A percentile compares a stretch with the other conserved stretches of the same genome.
These are phyloP conservation scores for Pteria penguin DNA, from an alignment of 2,888 invertebrate genomes.

Conservation along the genomic window DNA sequence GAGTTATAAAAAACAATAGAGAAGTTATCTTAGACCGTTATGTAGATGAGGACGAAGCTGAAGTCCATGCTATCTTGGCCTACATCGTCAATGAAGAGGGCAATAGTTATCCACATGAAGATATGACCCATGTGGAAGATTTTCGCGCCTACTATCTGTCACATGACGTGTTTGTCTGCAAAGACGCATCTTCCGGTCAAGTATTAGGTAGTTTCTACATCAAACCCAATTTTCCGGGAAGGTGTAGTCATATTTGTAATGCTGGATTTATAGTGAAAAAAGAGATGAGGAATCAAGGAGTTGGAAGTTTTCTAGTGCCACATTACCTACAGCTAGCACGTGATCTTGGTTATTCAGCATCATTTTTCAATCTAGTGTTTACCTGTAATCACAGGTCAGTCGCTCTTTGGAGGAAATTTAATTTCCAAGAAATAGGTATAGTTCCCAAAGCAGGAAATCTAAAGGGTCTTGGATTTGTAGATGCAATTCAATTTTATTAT, in stretches of 20 bases:
- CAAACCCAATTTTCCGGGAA: conserved; percentile 66
- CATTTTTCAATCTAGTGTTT: conserved; percentile 63
- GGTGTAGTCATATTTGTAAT: conserved; percentile 63
- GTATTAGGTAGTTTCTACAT: conserved; percentile 61
- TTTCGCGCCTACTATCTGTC: conserved; percentile 58
- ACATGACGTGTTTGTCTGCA: conserved; percentile 59
- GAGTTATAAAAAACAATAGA: conserved; percentile 41
- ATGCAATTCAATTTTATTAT: conserved; percentile 62
- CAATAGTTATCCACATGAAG: conserved; percentile 57
- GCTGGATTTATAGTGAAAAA: conserved; percentile 58
- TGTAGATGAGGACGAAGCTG: conserved; percentile 44
- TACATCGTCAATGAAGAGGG: conserved; percentile 57
- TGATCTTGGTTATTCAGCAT: conserved; percentile 61
- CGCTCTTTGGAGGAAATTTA: conserved; percentile 54
- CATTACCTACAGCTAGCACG: conserved; percentile 54
- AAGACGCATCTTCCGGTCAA: conserved; percentile 38
- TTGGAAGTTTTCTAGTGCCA: conserved; percentile 54
- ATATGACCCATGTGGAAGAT: conserved; percentile 51
- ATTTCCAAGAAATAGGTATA: conserved; percentile 56
- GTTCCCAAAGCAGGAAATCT: conserved; percentile 65
- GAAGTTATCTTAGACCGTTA: conserved; percentile 46
- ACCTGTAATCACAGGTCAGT: conserved; percentile 54
- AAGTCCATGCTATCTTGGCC: conserved; percentile 51
- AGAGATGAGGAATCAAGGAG: conserved; percentile 48
- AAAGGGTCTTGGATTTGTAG: conserved; percentile 51